phyloP scores from a whole-genome alignment of 2,113 vertebrate genomes.

The Corvus moneduloides region DNA sequence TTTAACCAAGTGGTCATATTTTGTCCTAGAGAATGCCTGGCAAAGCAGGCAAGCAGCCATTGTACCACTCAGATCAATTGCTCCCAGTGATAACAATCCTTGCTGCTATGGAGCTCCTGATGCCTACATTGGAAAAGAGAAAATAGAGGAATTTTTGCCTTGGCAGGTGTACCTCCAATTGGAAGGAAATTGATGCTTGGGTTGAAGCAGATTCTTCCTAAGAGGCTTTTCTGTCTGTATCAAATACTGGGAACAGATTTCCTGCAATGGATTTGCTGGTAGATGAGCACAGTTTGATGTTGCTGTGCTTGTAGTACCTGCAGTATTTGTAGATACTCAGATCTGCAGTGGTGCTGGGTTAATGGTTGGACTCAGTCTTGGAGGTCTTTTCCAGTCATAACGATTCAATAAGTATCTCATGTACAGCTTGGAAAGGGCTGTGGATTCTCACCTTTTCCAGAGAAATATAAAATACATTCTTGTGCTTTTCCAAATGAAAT shows the following conservation, averaged over 20 bases:
- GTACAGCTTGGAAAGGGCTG: neutral
- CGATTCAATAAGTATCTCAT: neutral
- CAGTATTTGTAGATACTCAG: too few relatives aligned
- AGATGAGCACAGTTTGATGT: neutral
- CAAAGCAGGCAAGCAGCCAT: neutral
- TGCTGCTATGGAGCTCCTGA: neutral
- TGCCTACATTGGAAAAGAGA: accelerated
- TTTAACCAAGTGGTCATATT: neutral
- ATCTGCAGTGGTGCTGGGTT: neutral
- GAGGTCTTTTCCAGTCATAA: neutral
- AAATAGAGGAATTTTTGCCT: neutral
- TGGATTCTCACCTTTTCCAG: neutral
- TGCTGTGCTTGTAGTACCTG: neutral
- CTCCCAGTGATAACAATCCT: neutral
- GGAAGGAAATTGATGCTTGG: neutral
- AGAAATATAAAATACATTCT: neutral
- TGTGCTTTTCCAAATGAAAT: neutral
- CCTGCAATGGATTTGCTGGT: neutral
- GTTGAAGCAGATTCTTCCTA: neutral
- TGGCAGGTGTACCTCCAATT: neutral
- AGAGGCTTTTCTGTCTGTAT: neutral
- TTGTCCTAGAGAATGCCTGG: neutral
- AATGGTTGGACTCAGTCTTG: neutral
- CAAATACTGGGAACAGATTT: neutral
- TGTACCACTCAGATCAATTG: neutral